Evolutionary conservation across 2,113 vertebrate genomes (phyloP), one percentile per base, ranked within the genome.

Genomic region (Proteles cristata): DNA sequence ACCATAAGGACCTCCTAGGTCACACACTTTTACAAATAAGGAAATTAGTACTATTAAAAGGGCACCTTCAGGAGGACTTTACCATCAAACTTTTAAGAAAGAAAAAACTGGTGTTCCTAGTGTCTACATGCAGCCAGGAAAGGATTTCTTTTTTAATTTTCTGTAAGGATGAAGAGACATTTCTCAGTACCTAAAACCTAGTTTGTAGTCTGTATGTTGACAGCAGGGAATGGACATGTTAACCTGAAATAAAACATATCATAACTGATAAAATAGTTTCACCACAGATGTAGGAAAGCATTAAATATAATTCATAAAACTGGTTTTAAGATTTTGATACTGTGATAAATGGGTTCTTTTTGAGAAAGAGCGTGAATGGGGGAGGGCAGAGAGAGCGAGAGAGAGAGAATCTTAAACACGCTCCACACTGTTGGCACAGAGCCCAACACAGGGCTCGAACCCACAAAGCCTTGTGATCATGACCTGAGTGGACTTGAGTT

Each of bases 321-420:
- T 55, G 33, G 25, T 87, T 93, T 81, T 88, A 94, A n/a, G 58
- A 65, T 35, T 63, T 84, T 77, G n/a, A 88, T 87, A 85, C 21
- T 39, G n/a, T 93, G 11, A 61, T 35, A 26, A 65, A 66, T 50
- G 7, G 50, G 50, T 48, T 61, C 23, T 61, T 23, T 23, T 23
- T 61, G 21, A 23, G 21, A 23, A 16, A 55, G 53, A 55, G 58
- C 2, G 7, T 61, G 21, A 10, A 21, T 23, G 58, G 21, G 7
- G 19, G 21, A 21, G 58, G 58, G 58, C 21, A 61, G 58, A 61
- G 58, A 61, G 7, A 23, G 58, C 21, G 19, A 58, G 58, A 17
- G 58, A 61, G 58, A 61, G 19, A 61, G 7, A 23, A 61, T 61
- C 58, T 61, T 61, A 61, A 61, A 23, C 8, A 61, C 21, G 58